Conservation (phyloP, 2,113 vertebrate genomes). For the Talpa occidentalis region DNA sequence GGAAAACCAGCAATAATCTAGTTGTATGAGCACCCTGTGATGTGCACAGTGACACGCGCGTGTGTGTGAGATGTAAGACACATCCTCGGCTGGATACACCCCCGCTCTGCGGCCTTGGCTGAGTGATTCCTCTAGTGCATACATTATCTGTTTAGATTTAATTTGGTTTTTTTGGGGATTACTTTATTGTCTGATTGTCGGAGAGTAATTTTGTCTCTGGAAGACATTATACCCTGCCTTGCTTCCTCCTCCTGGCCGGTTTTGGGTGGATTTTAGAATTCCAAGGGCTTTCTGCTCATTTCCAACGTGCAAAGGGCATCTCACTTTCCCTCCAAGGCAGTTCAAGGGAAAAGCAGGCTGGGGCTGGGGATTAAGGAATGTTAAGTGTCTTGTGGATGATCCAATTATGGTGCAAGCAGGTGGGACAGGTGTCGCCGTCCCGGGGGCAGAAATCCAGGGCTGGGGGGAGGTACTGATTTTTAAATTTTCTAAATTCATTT, state of each 20-base stretch:
- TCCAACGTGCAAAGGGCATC: neutral
- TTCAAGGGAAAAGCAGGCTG: neutral
- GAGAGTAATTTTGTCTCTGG: neutral
- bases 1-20: neutral
- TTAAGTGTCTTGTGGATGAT: accelerated
- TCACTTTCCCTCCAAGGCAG: neutral
- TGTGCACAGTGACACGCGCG: neutral
- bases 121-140: no score
- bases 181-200: neutral
- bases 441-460: accelerated
- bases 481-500: no score
- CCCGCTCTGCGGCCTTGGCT: no score
- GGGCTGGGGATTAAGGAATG: no score
- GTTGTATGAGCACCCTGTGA: neutral
- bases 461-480: no score
- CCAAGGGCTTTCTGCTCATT: neutral
- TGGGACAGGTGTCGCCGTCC: neutral
- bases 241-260: neutral
- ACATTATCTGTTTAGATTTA: neutral
- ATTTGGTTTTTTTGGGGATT: neutral
- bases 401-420: no score
- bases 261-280: neutral
- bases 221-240: neutral
- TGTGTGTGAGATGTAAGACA: neutral
- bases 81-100: neutral